A percentile compares a stretch with the other conserved stretches of the same genome.
Evolutionary conservation across 2,113 vertebrate genomes (phyloP).

Genomic region (Isichthys henryi): DNA sequence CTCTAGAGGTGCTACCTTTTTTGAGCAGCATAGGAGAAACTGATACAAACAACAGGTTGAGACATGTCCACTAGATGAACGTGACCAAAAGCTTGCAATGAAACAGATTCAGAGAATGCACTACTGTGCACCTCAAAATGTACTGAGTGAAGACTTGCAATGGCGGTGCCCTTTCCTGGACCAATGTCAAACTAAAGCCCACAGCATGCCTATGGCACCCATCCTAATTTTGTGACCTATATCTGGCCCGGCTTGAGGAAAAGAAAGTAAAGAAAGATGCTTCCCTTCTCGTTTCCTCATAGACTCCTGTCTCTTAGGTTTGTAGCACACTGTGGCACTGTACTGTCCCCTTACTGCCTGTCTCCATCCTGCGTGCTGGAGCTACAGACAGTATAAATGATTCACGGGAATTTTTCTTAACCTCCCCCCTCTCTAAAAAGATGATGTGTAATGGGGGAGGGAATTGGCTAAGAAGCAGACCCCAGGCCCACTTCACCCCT

Average conservation of each 20-base stretch:
- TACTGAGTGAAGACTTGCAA: not conserved
- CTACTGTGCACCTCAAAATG: not conserved
- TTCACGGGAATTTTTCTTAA: constrained; percentile 42
- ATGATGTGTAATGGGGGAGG: not conserved
- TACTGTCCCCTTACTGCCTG: constrained; percentile 51
- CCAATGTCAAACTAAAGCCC: not conserved
- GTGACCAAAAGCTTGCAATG: not conserved
- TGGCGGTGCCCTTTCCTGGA: not conserved
- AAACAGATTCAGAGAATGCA: not conserved
- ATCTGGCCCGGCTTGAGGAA: constrained; percentile 29
- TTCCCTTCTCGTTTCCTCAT: constrained; percentile 28
- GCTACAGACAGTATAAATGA: constrained; percentile 53
- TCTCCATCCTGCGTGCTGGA: constrained; percentile 51
- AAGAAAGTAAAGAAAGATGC: not conserved
- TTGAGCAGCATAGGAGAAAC: constrained; percentile 7
- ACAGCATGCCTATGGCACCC: not conserved
- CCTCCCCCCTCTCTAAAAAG: constrained; percentile 12
- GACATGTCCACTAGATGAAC: not conserved
- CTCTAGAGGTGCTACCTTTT: constrained; percentile 22
- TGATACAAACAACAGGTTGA: not conserved
- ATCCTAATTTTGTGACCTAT: constrained; percentile 47
- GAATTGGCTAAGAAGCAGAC: not conserved
- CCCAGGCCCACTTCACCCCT: constrained; percentile 10
- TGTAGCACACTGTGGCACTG: constrained; percentile 8
- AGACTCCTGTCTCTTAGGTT: not conserved